phyloP scores from a whole-genome alignment of 1,140 invertebrate genomes.

The Zaprionus africanus region DNA sequence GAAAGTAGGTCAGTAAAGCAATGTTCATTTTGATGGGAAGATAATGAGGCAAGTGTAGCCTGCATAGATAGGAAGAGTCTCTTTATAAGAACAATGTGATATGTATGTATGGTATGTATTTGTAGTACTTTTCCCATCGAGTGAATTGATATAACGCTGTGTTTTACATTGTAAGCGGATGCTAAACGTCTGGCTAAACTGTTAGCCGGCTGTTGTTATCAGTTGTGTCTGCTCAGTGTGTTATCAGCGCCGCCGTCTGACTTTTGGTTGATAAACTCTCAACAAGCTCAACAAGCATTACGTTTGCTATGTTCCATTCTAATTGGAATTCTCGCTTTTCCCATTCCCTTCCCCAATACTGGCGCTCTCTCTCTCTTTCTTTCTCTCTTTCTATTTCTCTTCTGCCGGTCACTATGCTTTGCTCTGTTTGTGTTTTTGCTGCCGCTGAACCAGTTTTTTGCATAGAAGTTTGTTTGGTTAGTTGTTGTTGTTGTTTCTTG shows the following conservation, averaged over 20 bases:
- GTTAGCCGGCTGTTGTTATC: conserved; percentile 52
- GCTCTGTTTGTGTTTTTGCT: conserved; percentile 66
- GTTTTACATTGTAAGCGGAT: conserved; percentile 52
- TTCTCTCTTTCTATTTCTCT: background rate
- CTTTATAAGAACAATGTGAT: background rate
- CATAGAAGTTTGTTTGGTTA: conserved; percentile 64
- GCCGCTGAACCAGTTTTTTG: conserved; percentile 58
- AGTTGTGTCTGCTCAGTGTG: conserved; percentile 19
- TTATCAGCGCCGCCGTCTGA: conserved; percentile 64
- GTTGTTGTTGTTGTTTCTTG: conserved; percentile 45
- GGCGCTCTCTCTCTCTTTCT: background rate
- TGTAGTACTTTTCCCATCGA: background rate
- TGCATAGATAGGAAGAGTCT: conserved; percentile 1
- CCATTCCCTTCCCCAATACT: conserved; percentile 14
- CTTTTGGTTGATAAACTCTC: conserved; percentile 64
- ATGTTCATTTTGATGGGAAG: background rate
- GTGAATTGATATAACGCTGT: background rate
- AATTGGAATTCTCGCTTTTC: conserved; percentile 45
- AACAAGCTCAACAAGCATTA: conserved; percentile 14
- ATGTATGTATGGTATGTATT: background rate
- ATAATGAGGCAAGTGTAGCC: background rate
- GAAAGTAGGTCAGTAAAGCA: conserved; percentile 74
- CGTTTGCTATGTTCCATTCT: conserved; percentile 36
- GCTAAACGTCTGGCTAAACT: conserved; percentile 10
- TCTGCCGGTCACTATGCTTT: conserved; percentile 33